Base-by-base conservation (phyloP, 2,113 vertebrate species). In the Clupea harengus region DNA sequence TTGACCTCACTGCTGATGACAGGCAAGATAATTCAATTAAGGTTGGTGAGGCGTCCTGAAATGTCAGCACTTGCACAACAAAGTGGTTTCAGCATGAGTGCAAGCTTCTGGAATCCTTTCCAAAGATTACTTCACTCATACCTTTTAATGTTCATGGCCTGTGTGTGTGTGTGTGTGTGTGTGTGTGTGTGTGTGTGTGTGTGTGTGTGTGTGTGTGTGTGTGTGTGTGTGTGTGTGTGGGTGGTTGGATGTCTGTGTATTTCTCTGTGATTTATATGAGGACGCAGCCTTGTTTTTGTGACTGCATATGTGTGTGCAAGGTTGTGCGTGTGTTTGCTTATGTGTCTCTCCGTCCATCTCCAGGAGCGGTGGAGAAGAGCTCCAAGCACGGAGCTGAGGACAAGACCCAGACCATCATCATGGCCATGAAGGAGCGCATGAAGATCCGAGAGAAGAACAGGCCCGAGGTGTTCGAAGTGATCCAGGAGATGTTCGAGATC, bases 391-490 rank as follows among this genome's bases (percentile, higher is more conserved):
- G 98, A 0, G 98, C 98, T 0, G 98, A 99, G 89, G 98, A 99
- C 92, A 99, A 99, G 92, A 98, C 98, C 46, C 98, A 98, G 90
- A 99, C 97, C 87, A 99, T 99, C 88, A 99, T 99, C 88, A 97
- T 96, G 91, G 98, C 98, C 45, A 99, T 99, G 98, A 99, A 98
- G 88, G 98, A 99, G 88, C 96, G 97, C 84, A 99, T 99, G 98
- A 99, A 98, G 91, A 97, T 99, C 89, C 92, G 98, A 39, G 98
- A 99, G 92, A 98, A 96, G 93, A 99, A 99, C 88, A 93, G 96
- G 0, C 98, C 98, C 0, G 98, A 99, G 45, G 97, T 99, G 82
- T 99, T 99, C 85, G 96, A 99, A 90, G 92, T 99, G 81, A 99
- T 99, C 89, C 97, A 96, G 93, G 97, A 99, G 92, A 97, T 99